phyloP scores from a whole-genome alignment of 2,888 invertebrate genomes.

The Fragum whitleyi region DNA sequence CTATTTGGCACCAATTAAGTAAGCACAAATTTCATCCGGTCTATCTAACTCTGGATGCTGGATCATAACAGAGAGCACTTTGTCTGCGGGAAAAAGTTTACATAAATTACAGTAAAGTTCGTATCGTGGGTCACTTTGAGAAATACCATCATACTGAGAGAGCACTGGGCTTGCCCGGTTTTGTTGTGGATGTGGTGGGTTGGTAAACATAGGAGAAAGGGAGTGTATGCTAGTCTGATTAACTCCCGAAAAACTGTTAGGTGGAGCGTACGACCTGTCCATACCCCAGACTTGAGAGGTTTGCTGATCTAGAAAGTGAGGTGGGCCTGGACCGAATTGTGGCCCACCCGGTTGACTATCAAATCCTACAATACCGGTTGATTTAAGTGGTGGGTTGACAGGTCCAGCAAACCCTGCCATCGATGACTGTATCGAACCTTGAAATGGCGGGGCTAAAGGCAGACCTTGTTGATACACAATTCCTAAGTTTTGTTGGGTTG shows the following conservation, averaged over 20 bases:
- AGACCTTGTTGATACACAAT: neutral
- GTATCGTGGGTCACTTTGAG: constrained; percentile 88
- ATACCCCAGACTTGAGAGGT: constrained; percentile 13
- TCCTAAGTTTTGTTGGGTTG: neutral
- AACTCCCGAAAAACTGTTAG: neutral
- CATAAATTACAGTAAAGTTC: constrained; percentile 94
- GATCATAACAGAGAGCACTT: constrained; percentile 95
- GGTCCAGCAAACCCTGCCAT: neutral
- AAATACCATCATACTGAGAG: constrained; percentile 64
- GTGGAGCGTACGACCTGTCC: neutral
- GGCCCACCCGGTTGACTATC: neutral
- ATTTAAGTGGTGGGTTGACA: neutral
- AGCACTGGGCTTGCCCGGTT: constrained; percentile 18
- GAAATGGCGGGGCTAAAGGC: neutral
- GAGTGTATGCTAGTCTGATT: neutral
- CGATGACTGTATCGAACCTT: neutral
- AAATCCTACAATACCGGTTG: neutral
- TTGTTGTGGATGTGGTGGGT: neutral
- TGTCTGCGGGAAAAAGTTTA: constrained; percentile 95
- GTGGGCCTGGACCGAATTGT: constrained; percentile 10
- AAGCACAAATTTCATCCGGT: constrained; percentile 88
- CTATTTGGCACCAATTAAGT: constrained; percentile 62
- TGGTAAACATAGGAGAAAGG: neutral
- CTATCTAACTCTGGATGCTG: constrained; percentile 95
- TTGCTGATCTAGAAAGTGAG: constrained; percentile 22